A percentile compares a stretch with the other conserved stretches of the same genome.
Evolutionary conservation across 1,140 invertebrate genomes (phyloP).

Genomic region (Cecropterus lyciades): DNA sequence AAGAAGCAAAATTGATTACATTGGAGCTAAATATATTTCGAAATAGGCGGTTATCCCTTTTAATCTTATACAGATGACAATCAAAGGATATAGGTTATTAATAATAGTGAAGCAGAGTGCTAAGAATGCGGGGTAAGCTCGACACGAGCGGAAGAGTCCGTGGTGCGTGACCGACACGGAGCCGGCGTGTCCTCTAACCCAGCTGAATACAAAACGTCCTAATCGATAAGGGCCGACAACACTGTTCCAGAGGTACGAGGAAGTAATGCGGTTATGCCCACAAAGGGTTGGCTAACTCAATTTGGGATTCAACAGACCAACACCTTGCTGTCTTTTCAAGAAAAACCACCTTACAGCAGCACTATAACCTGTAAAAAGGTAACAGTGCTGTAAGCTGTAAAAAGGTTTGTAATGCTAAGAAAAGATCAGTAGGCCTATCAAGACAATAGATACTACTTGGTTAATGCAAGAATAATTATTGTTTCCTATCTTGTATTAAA

Average conservation of each 20-base stretch:
- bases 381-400: too few species aligned
- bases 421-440: too few species aligned
- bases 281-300: conserved; percentile 19
- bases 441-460: too few species aligned
- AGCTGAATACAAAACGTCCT: conserved; percentile 51
- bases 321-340: not conserved
- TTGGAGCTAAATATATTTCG: too few species aligned
- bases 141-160: conserved; percentile 53
- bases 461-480: too few species aligned
- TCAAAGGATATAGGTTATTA: conserved; percentile 22
- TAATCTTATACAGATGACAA: too few species aligned
- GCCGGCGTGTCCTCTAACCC: conserved; percentile 38
- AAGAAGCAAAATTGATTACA: too few species aligned
- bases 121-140: conserved; percentile 56
- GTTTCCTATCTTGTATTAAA: too few species aligned
- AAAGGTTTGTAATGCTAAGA: too few species aligned
- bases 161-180: conserved; percentile 53
- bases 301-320: conserved; percentile 5
- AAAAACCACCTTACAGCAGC: too few species aligned
- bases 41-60: too few species aligned
- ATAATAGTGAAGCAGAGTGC: conserved; percentile 11
- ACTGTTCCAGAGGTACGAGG: conserved; percentile 17
- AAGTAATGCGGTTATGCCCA: conserved; percentile 20
- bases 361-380: too few species aligned
- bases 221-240: conserved; percentile 40